Percentiles rank a stretch among this genome's conserved stretches.
Evolutionary conservation across 2,113 vertebrate species (phyloP).

Genomic region (Microcebus lehilahytsara): DNA sequence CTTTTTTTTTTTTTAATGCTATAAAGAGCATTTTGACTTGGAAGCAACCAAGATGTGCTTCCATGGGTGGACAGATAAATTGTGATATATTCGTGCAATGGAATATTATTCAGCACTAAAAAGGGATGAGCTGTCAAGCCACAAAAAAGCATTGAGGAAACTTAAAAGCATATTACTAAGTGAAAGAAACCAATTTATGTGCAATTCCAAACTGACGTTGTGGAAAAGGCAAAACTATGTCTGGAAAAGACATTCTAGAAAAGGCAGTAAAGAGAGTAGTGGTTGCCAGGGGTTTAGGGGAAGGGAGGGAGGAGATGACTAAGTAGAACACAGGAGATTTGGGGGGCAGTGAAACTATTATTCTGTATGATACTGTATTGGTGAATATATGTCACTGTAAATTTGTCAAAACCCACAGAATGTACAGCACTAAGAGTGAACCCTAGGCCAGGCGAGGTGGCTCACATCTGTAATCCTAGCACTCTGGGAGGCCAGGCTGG

Average conservation of each 20-base stretch:
- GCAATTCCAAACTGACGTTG: neutral
- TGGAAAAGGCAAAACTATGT: neutral
- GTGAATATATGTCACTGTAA: neutral
- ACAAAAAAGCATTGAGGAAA: neutral
- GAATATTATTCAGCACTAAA: conserved; percentile 1
- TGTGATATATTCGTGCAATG: neutral
- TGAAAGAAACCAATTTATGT: neutral
- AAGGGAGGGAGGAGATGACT: neutral
- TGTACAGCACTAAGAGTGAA: neutral
- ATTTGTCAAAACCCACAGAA: neutral
- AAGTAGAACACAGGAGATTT: neutral
- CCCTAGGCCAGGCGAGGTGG: no score
- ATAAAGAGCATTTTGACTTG: conserved; percentile 1
- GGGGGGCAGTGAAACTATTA: neutral
- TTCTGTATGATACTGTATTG: neutral
- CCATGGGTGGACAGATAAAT: neutral
- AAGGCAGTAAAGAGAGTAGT: neutral
- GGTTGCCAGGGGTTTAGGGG: neutral
- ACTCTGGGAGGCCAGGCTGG: no score
- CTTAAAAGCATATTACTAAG: neutral
- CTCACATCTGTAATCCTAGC: no score
- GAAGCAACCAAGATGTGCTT: conserved; percentile 7
- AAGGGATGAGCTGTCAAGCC: neutral
- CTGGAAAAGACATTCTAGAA: neutral
- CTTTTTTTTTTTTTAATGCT: neutral